Conservation (phyloP, 2,888 invertebrate genomes). For the Drosophila pseudotalamancana region DNA sequence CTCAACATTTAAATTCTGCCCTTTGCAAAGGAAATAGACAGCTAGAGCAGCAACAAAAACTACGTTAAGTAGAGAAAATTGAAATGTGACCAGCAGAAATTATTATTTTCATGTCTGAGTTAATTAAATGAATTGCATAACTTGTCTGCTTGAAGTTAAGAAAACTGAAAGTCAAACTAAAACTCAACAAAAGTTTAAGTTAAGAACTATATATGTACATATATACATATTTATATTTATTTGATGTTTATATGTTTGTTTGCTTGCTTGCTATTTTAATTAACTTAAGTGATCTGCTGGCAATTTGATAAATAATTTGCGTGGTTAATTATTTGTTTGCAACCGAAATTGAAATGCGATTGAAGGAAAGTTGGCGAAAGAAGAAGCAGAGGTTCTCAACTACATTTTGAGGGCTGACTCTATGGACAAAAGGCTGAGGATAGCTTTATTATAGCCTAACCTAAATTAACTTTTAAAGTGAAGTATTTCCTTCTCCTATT, state of each 20-base stretch:
- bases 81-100: constrained; percentile 23
- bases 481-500: too few relatives aligned
- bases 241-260: not conserved
- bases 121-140: constrained; percentile 14
- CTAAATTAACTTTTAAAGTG: too few relatives aligned
- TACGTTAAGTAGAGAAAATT: constrained; percentile 27
- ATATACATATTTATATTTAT: not conserved
- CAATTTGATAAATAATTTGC: not conserved
- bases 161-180: not conserved
- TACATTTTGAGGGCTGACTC: too few relatives aligned
- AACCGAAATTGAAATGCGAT: too few relatives aligned
- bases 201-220: too few relatives aligned
- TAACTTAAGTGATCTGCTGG: not conserved
- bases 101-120: constrained; percentile 9
- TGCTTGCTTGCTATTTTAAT: not conserved
- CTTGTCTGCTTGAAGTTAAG: not conserved
- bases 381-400: too few relatives aligned
- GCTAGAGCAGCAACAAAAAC: constrained; percentile 12
- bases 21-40: constrained; percentile 11
- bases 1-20: constrained; percentile 58
- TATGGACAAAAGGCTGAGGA: too few relatives aligned
- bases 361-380: too few relatives aligned
- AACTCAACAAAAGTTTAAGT: not conserved
- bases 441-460: too few relatives aligned
- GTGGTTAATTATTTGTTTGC: too few relatives aligned